phyloP scores from a whole-genome alignment of 2,888 invertebrate species.

The Syrphus vitripennis region DNA sequence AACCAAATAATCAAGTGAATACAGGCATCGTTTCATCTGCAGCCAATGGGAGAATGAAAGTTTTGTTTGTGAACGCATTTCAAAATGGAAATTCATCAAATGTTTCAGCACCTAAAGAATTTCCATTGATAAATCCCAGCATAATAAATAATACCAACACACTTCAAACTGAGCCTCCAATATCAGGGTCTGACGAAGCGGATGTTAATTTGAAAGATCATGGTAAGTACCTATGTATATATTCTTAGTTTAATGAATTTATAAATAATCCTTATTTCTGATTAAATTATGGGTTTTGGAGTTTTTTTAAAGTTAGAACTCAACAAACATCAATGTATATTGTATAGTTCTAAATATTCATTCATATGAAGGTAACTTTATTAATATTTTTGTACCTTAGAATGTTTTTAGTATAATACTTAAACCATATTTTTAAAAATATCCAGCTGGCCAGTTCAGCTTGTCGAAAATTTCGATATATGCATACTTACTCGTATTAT shows the following conservation, averaged over 20 bases:
- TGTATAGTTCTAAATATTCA: too few relatives aligned
- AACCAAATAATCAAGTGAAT: constrained; percentile 66
- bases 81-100: constrained; percentile 64
- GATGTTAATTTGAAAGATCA: neutral
- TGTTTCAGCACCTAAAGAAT: constrained; percentile 9
- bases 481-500: too few relatives aligned
- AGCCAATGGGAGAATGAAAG: constrained; percentile 79
- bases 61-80: constrained; percentile 78
- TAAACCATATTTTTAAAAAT: too few relatives aligned
- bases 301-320: too few relatives aligned
- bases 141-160: constrained; percentile 1
- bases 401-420: too few relatives aligned
- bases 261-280: neutral
- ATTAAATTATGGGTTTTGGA: too few relatives aligned
- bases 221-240: constrained; percentile 46
- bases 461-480: too few relatives aligned
- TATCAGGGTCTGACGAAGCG: constrained; percentile 26
- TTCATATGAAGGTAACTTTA: too few relatives aligned
- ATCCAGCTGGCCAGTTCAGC: too few relatives aligned
- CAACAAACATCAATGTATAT: too few relatives aligned
- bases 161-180: constrained; percentile 7
- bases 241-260: neutral
- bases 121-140: constrained; percentile 18
- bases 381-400: too few relatives aligned
- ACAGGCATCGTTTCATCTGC: constrained; percentile 74